phyloP scores from a whole-genome alignment of 2,113 vertebrate species.

The Tachysurus vachellii region DNA sequence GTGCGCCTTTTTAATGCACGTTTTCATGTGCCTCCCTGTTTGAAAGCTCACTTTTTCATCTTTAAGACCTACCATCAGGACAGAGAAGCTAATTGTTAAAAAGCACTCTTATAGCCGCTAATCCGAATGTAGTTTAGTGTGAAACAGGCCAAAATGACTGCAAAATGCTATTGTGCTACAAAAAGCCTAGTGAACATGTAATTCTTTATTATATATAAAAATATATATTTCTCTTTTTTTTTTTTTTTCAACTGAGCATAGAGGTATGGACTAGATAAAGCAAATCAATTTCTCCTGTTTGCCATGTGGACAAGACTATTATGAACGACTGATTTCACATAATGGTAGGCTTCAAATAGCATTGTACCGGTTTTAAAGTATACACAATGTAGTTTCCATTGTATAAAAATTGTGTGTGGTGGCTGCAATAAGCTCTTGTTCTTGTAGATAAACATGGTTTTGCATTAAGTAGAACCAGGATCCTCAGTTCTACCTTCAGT shows the following conservation, averaged over 20 bases:
- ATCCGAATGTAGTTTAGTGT: conserved; percentile 42
- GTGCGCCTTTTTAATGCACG: conserved; percentile 39
- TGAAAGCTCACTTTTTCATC: conserved; percentile 50
- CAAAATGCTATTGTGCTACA: conserved; percentile 25
- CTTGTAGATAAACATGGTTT: neutral
- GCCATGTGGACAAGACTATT: conserved; percentile 2
- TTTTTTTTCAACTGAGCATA: conserved; percentile 5
- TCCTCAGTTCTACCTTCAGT: neutral
- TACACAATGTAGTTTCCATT: neutral
- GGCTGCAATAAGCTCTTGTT: neutral
- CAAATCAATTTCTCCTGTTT: conserved; percentile 29
- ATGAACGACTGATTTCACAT: conserved; percentile 36
- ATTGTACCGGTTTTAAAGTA: conserved; percentile 15
- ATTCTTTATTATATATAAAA: no score
- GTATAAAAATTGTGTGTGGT: neutral
- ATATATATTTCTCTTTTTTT: conserved; percentile 24
- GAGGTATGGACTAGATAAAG: neutral
- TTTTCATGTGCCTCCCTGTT: conserved; percentile 3
- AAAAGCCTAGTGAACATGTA: conserved; percentile 29
- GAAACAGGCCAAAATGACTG: conserved; percentile 18
- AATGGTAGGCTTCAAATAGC: conserved; percentile 16
- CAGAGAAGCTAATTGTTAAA: conserved; percentile 53
- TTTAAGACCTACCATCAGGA: conserved; percentile 35
- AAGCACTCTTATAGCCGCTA: conserved; percentile 40
- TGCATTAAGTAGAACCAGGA: neutral